Conservation (phyloP, 1,140 invertebrate species). For the Rhynchophorus ferrugineus region DNA sequence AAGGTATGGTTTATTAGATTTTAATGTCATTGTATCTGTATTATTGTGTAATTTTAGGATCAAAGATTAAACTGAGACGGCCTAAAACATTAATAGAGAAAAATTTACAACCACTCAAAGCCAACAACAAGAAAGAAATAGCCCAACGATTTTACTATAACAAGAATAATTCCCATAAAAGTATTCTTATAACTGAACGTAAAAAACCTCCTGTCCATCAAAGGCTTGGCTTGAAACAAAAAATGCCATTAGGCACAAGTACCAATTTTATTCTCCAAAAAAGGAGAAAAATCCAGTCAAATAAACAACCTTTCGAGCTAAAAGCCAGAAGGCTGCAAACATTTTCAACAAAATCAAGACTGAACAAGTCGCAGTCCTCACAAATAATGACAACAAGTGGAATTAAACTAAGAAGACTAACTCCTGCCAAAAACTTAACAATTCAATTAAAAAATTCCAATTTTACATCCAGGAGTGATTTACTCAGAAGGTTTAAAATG, state of each 20-base stretch:
- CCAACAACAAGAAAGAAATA: conserved; percentile 4
- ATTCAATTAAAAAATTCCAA: conserved; percentile 15
- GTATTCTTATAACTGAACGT: not conserved
- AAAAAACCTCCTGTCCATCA: conserved; percentile 10
- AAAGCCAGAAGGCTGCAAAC: not conserved
- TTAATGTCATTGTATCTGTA: no score
- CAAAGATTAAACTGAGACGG: no score
- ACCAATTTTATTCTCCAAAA: conserved; percentile 9
- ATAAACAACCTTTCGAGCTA: not conserved
- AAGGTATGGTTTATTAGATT: no score
- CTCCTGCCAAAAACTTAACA: conserved; percentile 12
- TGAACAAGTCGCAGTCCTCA: not conserved
- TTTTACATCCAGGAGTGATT: not conserved
- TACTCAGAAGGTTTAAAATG: conserved; percentile 15
- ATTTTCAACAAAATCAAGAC: conserved; percentile 1
- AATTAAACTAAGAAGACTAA: conserved; percentile 6
- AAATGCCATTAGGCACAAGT: conserved; percentile 12
- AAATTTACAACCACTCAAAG: conserved; percentile 12
- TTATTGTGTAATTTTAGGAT: no score
- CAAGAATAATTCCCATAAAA: conserved; percentile 5
- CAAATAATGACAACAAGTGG: not conserved
- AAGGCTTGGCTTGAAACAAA: conserved; percentile 8
- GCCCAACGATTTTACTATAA: conserved; percentile 12
- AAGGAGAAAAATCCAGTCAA: not conserved
- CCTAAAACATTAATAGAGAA: not conserved